Base-by-base conservation (phyloP, 2,113 vertebrate genomes). In the Nesoenas mayeri region DNA sequence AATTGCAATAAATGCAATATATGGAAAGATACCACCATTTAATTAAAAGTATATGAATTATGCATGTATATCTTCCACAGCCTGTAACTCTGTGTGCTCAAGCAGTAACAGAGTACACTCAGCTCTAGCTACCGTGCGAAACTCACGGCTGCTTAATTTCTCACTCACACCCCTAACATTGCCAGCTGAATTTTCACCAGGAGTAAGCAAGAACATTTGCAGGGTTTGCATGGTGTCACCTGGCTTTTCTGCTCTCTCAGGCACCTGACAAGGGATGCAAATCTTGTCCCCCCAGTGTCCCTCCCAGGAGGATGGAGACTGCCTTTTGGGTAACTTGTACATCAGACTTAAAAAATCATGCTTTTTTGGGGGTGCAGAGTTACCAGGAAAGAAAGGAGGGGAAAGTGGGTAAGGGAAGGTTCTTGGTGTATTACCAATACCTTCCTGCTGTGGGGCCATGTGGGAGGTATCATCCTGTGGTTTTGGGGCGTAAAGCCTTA, bases 21-120 rank as follows among this genome's bases (percentile, higher is more conserved):
- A 93, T 70, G 72, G 47, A 79, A 69, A 91, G 80, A 92, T 69
- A 42, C 25, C 85, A 65, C 58, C 5, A 1, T 91, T 95, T 95
- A 94, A 96, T 96, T 94, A 93, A 65, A 94, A 93, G 28, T 22
- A 5, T 65, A 89, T 89, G 56, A 94, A 93, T 97, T 93, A 95
- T 91, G 54, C 74, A 85, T 87, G 19, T 42, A 26, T 79, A 47
- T 82, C 29, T 94, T 69, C 81, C 32, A 65, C 58, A 85, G 79
- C 54, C 48, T 91, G 34, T 26, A 75, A 38, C 54, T 47, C 56
- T 24, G 34, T 79, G 85, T 64, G 82, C 66, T 88, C 5, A 1
- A 85, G 89, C 54, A 89, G 44, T 82, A 88, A 47, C 44, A 44
- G 38, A 79, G 70, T 61, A 38, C 17, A 13, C 47, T 67, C 62